A percentile compares a stretch with the other conserved stretches of the same genome.
Evolutionary conservation across 2,888 invertebrate species (phyloP).

Genomic region (Monopis laevigella): DNA sequence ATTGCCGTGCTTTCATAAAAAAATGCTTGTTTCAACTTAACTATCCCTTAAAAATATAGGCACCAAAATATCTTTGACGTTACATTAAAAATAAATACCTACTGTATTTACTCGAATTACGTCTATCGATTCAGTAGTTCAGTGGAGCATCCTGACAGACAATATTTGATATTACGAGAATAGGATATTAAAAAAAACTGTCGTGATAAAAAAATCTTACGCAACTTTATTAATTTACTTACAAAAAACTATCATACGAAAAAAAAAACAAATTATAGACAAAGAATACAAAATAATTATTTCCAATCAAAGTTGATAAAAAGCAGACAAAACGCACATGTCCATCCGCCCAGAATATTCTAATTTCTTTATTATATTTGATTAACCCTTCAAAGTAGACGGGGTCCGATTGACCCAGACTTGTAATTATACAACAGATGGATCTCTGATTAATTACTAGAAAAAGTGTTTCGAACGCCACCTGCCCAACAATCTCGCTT

Average conservation of each 20-base stretch:
- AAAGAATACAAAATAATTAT: slow-evolving; percentile 5
- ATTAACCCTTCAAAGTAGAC: slow-evolving; percentile 53
- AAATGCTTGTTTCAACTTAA: too few relatives aligned
- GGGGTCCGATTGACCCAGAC: slow-evolving; percentile 13
- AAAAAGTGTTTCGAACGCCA: slow-evolving; percentile 44
- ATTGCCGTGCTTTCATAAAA: too few relatives aligned
- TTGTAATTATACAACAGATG: slow-evolving; percentile 59
- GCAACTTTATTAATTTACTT: background rate
- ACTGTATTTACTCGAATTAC: too few relatives aligned
- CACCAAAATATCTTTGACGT: too few relatives aligned
- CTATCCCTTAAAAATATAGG: too few relatives aligned
- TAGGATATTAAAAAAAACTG: background rate
- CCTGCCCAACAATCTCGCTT: slow-evolving; percentile 32
- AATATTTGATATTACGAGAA: background rate
- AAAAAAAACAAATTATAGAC: slow-evolving; percentile 3
- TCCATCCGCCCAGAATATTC: slow-evolving; percentile 29
- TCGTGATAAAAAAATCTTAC: background rate
- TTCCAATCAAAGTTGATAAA: background rate
- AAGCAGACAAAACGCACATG: slow-evolving; percentile 30
- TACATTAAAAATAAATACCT: too few relatives aligned
- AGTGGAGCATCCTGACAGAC: too few relatives aligned
- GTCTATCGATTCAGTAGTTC: too few relatives aligned
- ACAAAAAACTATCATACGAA: background rate
- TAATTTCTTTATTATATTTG: slow-evolving; percentile 66
- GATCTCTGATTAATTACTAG: slow-evolving; percentile 57